Base-by-base conservation (phyloP, 2,888 invertebrate genomes). In the Phania funesta region DNA sequence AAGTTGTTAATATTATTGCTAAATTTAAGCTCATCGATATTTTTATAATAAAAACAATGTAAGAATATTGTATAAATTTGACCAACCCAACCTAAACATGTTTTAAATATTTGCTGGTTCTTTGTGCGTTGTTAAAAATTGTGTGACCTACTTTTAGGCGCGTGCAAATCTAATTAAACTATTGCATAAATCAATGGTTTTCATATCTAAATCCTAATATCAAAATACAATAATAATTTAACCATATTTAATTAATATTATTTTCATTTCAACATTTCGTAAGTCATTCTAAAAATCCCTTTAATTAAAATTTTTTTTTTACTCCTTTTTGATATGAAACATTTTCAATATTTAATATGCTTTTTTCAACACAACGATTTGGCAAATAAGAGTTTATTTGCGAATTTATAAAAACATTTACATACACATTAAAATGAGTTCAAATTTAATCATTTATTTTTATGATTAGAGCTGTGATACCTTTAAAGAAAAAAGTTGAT, bases 211-310 rank as follows among this genome's bases (percentile, higher is more conserved):
- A 52, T 52, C 18, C 52, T 16, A 8, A 3, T 54, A 18, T 26
- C 46, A 70, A 22, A 56, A 56, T 32, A 11, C 56, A 46, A 32
- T 20, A 56, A 56, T 32, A 56, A 32, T 22, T 32, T 46, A 58
- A 35, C 46, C 56, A 46, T 35, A 58, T 56, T 70, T 46, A 35
- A 64, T 64, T 32, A 54, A 50, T 60, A 50, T 20, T 1, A 46
- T 29, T 54, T 68, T 18, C 4, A n/a, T 35, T 20, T 46, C 8
- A 29, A 29, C 26, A 46, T 70, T 32, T 73, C 29, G 20, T 29
- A 75, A 67, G 67, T 67, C 75, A 67, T 48, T 56, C n/a, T 41
- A 68, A 76, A 68, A n/a, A n/a, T n/a, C n/a, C n/a, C n/a, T n/a
- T n/a, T n/a, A n/a, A n/a, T n/a, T n/a, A n/a, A n/a, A n/a, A n/a